Percentiles rank a stretch among this genome's conserved stretches.
These are phyloP conservation scores for Phylloscopus trochiloides DNA, from an alignment of 2,113 vertebrate genomes.

Conservation along the genomic window DNA sequence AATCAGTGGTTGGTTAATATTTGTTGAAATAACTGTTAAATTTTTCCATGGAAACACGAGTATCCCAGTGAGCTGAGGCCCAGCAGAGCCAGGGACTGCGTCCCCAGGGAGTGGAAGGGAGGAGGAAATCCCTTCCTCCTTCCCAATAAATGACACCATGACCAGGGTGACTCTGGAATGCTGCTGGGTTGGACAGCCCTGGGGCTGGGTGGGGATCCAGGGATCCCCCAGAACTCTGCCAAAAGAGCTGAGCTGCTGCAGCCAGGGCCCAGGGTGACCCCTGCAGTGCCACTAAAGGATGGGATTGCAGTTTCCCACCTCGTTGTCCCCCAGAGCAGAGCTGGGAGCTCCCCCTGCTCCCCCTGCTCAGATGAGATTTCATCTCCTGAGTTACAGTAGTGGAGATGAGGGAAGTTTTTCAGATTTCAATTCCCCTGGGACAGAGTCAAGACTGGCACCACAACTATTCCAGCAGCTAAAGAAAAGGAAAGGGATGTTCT, in stretches of 20 bases:
- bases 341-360: neutral
- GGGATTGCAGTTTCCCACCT: neutral
- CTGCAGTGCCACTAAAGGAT: neutral
- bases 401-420: neutral
- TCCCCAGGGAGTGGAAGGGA: neutral
- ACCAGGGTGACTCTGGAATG: rapidly evolving
- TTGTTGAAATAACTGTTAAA: neutral
- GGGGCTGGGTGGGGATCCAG: rapidly evolving
- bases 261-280: neutral
- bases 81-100: neutral
- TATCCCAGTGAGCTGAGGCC: neutral
- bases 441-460: neutral
- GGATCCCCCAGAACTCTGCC: neutral
- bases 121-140: neutral
- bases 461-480: neutral
- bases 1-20: neutral
- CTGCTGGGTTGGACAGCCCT: neutral
- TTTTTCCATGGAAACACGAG: rapidly evolving
- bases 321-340: neutral
- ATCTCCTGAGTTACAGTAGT: rapidly evolving
- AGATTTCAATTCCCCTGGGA: neutral
- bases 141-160: rapidly evolving
- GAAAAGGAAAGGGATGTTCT: neutral
- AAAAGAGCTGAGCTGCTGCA: neutral
- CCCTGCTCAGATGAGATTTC: neutral